phyloP scores from a whole-genome alignment of 2,888 invertebrate genomes.

The Bedellia somnulentella region DNA sequence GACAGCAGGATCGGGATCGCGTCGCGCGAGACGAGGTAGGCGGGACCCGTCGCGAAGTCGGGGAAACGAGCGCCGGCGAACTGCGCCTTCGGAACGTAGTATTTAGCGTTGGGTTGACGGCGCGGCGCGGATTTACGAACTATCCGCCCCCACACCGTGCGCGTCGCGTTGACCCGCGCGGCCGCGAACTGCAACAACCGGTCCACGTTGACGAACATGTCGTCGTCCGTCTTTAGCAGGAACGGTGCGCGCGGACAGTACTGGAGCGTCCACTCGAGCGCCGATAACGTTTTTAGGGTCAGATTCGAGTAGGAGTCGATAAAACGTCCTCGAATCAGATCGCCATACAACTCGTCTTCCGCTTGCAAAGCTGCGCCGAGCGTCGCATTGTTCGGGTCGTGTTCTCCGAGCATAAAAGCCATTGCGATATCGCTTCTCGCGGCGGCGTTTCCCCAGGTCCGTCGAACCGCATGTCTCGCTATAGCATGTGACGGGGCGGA shows the following conservation, averaged over 20 bases:
- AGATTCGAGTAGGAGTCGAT: constrained; percentile 81
- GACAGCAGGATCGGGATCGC: constrained; percentile 64
- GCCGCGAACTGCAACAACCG: constrained; percentile 69
- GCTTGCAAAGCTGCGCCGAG: constrained; percentile 62
- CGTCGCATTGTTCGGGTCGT: constrained; percentile 47
- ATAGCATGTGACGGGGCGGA: constrained; percentile 73
- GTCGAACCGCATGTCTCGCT: constrained; percentile 74
- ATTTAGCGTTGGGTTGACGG: constrained; percentile 82
- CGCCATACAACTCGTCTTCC: constrained; percentile 75
- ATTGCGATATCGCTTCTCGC: constrained; percentile 65
- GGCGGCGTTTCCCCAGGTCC: constrained; percentile 80
- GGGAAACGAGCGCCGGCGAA: constrained; percentile 77
- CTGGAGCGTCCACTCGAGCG: constrained; percentile 79
- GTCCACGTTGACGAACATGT: constrained; percentile 86
- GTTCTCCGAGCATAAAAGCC: constrained; percentile 67
- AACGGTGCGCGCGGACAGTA: constrained; percentile 75
- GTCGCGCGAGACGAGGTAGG: constrained; percentile 80
- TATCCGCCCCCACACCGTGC: constrained; percentile 78
- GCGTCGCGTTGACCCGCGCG: constrained; percentile 62
- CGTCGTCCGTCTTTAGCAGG: constrained; percentile 84
- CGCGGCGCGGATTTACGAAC: constrained; percentile 85
- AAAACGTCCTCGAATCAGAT: constrained; percentile 72
- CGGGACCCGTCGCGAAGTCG: constrained; percentile 91
- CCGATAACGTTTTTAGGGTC: constrained; percentile 79
- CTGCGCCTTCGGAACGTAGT: constrained; percentile 79